Evolutionary conservation across 2,113 vertebrate species (phyloP).

Genomic region (Taurulus bubalis): DNA sequence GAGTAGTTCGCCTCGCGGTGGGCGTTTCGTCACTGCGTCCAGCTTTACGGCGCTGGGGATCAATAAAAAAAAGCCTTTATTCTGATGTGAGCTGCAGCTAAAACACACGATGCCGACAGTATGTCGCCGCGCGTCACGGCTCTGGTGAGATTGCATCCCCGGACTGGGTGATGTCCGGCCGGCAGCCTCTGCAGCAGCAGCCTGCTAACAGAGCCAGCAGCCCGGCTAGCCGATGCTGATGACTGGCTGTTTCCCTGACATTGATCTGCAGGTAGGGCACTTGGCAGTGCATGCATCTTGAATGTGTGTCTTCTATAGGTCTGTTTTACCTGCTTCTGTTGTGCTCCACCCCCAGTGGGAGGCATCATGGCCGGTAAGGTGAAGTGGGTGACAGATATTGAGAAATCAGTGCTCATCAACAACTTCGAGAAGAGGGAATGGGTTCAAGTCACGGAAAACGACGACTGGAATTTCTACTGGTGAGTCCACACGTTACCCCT

Average conservation of each 20-base stretch:
- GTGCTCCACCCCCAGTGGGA: constrained; percentile 62
- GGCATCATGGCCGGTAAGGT: constrained; percentile 93
- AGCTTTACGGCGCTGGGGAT: constrained; percentile 49
- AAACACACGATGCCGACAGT: neutral
- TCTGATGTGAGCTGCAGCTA: neutral
- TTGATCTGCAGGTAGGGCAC: constrained; percentile 62
- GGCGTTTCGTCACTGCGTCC: constrained; percentile 48
- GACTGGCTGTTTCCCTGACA: constrained; percentile 71
- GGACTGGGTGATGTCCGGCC: constrained; percentile 63
- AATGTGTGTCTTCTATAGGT: neutral
- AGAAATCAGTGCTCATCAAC: constrained; percentile 98
- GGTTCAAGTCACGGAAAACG: constrained; percentile 91
- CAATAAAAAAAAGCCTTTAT: constrained; percentile 14
- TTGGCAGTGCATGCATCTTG: neutral
- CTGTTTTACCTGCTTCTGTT: constrained; percentile 34
- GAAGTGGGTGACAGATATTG: constrained; percentile 98
- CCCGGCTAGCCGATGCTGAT: constrained; percentile 68
- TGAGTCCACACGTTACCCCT: constrained; percentile 63
- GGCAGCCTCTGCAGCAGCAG: constrained; percentile 63
- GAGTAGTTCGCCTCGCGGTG: constrained; percentile 21
- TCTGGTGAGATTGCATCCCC: constrained; percentile 51
- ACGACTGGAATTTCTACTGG: constrained; percentile 99
- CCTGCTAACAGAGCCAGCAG: constrained; percentile 57
- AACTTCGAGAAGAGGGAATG: constrained; percentile 99
- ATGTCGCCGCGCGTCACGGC: neutral